A percentile compares a stretch with the other conserved stretches of the same genome.
phyloP scores from a whole-genome alignment of 2,888 invertebrate species.

The Creontiades dilutus region DNA sequence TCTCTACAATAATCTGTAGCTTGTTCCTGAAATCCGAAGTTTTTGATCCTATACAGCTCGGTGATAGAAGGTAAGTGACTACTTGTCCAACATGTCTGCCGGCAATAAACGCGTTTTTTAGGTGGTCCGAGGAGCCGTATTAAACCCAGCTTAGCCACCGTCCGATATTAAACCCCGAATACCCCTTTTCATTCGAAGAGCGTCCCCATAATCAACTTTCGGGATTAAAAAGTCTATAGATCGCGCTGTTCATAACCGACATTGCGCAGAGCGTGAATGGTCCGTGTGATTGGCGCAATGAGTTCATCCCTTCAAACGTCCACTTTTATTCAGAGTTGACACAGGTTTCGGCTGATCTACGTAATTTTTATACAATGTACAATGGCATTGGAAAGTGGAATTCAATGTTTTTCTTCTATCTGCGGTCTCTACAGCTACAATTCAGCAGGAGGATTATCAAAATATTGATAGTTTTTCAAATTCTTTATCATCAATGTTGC shows the following conservation, averaged over 20 bases:
- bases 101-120: neutral
- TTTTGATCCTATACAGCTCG: neutral
- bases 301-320: neutral
- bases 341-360: too few relatives aligned
- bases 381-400: too few relatives aligned
- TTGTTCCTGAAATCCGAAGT: too few relatives aligned
- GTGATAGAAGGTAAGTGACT: neutral
- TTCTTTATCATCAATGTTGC: too few relatives aligned
- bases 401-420: too few relatives aligned
- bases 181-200: neutral
- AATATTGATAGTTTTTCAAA: too few relatives aligned
- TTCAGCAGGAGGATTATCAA: too few relatives aligned
- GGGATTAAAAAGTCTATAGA: neutral
- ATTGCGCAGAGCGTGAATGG: neutral
- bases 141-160: neutral
- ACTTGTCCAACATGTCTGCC: conserved; percentile 18
- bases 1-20: too few relatives aligned
- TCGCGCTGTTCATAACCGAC: neutral
- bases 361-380: too few relatives aligned
- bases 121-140: neutral
- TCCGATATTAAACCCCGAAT: conserved; percentile 7
- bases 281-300: neutral
- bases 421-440: too few relatives aligned
- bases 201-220: neutral
- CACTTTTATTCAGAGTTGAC: too few relatives aligned